Evolutionary conservation across 2,113 vertebrate genomes (phyloP).

Genomic region (Protobothrops flavoviridis): DNA sequence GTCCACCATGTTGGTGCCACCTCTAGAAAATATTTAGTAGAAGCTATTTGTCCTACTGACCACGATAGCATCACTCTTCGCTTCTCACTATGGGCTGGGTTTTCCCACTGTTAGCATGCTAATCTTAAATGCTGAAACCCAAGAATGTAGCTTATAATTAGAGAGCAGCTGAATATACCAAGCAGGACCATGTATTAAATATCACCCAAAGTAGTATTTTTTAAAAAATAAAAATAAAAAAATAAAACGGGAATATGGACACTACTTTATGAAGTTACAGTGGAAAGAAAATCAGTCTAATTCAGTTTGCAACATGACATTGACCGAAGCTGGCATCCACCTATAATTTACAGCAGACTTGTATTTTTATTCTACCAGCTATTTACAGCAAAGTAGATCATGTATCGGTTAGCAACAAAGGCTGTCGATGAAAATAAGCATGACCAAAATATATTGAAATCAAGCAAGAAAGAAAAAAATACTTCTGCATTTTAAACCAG

Average conservation of each 20-base stretch:
- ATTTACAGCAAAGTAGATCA: not conserved
- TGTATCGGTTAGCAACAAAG: not conserved
- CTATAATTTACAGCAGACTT: not conserved
- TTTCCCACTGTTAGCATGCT: fast-evolving
- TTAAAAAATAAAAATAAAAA: not conserved
- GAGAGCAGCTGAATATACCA: not conserved
- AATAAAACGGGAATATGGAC: not conserved
- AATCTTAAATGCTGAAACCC: not conserved
- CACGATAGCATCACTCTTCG: too few relatives aligned
- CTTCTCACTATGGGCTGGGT: not conserved
- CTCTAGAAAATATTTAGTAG: not conserved
- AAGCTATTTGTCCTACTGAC: not conserved
- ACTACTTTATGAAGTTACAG: not conserved
- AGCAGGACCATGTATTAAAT: not conserved
- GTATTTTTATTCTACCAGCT: not conserved
- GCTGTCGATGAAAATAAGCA: not conserved
- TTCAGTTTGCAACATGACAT: not conserved
- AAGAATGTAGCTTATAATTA: not conserved
- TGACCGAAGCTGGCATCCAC: not conserved
- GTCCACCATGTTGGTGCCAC: not conserved
- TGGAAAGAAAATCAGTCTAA: not conserved
- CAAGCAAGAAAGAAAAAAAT: not conserved
- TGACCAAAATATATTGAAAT: not conserved
- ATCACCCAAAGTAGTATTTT: not conserved
- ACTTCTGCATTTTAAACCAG: not conserved